A percentile compares a stretch with the other conserved stretches of the same genome.
These are phyloP conservation scores for Pteria penguin DNA, from an alignment of 2,888 invertebrate genomes.

Conservation along the genomic window DNA sequence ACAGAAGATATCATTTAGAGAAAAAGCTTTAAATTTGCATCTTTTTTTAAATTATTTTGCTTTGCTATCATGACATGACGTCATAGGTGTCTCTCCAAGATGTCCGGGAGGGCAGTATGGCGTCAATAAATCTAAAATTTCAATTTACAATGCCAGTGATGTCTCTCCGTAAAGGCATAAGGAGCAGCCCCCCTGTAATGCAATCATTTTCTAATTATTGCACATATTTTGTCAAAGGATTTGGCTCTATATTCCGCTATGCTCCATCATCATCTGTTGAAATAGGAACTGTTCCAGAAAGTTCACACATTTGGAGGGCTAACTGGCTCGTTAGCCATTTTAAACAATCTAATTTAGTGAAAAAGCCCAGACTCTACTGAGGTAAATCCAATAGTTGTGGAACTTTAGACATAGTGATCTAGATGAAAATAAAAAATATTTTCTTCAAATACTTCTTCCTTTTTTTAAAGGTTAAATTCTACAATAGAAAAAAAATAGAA, in stretches of 20 bases:
- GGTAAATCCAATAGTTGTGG: no score
- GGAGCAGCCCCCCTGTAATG: slow-evolving; percentile 48
- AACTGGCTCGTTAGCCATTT: slow-evolving; percentile 35
- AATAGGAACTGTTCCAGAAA: slow-evolving; percentile 60
- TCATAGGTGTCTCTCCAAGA: slow-evolving; percentile 45
- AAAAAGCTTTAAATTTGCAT: no score
- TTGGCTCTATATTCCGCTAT: background rate
- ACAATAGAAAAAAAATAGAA: no score
- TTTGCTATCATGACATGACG: slow-evolving; percentile 14
- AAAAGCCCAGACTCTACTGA: slow-evolving; percentile 1
- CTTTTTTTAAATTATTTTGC: no score
- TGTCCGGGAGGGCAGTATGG: slow-evolving; percentile 45
- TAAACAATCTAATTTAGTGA: background rate
- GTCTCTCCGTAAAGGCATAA: slow-evolving; percentile 47
- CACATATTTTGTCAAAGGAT: background rate
- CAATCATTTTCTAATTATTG: background rate
- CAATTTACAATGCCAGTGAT: slow-evolving; percentile 36
- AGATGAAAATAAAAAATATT: no score
- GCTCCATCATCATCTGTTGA: slow-evolving; percentile 1
- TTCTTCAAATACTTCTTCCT: no score
- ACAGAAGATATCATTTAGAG: no score
- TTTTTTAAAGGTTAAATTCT: no score
- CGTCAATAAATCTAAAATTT: slow-evolving; percentile 16
- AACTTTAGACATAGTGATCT: no score
- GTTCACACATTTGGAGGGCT: slow-evolving; percentile 39